Percentiles rank a stretch among this genome's conserved stretches.
Conservation (phyloP, 2,888 invertebrate genomes). For the Macaria liturata region DNA sequence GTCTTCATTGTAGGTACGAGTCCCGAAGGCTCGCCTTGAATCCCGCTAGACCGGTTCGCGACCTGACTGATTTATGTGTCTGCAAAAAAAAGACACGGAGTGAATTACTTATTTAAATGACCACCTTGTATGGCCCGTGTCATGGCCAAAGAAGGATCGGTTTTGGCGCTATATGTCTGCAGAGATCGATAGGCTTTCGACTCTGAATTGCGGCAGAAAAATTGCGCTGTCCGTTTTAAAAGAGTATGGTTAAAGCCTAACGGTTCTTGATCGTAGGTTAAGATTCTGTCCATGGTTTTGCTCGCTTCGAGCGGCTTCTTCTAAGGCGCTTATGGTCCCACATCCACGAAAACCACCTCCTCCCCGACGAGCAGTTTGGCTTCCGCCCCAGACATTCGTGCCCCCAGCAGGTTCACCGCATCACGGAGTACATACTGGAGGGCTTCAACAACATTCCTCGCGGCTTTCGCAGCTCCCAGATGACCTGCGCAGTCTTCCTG, state of each 20-base stretch:
- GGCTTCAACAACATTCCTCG: too few species aligned
- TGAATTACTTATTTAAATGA: constrained; percentile 30
- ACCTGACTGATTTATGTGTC: constrained; percentile 29
- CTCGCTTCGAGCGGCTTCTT: too few species aligned
- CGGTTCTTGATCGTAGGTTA: not conserved
- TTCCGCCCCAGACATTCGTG: too few species aligned
- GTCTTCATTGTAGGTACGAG: not conserved
- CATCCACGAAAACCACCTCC: too few species aligned
- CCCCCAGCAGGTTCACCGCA: too few species aligned
- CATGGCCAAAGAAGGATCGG: constrained; percentile 20
- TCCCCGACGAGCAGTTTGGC: too few species aligned
- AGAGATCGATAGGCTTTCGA: constrained; percentile 7
- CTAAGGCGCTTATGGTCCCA: too few species aligned
- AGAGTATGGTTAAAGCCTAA: not conserved
- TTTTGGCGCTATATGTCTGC: constrained; percentile 6
- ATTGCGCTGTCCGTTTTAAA: not conserved
- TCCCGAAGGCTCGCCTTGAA: constrained; percentile 15
- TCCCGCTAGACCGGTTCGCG: constrained; percentile 32
- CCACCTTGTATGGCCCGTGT: constrained; percentile 26
- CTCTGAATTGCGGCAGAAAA: not conserved
- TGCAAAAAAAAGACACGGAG: constrained; percentile 18
- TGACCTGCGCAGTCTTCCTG: too few species aligned
- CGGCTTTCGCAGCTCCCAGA: too few species aligned
- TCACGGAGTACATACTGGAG: too few species aligned
- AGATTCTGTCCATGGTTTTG: too few species aligned